Base-by-base conservation (phyloP, 2,113 vertebrate genomes). In the Aegotheles bennettii region DNA sequence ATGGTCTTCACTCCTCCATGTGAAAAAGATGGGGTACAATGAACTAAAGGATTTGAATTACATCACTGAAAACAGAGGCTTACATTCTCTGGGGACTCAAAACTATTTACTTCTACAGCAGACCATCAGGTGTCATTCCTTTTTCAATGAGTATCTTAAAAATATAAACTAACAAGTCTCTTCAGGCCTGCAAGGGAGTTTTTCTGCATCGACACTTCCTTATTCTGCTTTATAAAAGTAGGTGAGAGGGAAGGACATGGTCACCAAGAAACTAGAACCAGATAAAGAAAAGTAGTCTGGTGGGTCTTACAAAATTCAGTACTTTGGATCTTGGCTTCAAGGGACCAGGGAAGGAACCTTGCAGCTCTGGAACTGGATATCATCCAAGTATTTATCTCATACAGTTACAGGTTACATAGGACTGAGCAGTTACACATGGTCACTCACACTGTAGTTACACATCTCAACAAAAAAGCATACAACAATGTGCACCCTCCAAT, bases 91-190 rank as follows among this genome's bases (percentile, higher is more conserved):
- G 45, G 29, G 7, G 21, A 43, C 60, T 88, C 26, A 35, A 9
- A 91, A 38, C 29, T 40, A 38, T 78, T 78, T 69, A 48, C 13
- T 64, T 74, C 50, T 15, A 21, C 7, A 31, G n/a, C 10, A 81
- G 31, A 80, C 16, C 71, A 42, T 10, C 14, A 42, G 25, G 36
- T 33, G 26, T 29, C 4, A 0, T 40, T 57, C 16, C 23, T 75
- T 70, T 87, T 77, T 42, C 42, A 70, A 2, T 7, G 1, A 76
- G 28, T 11, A 51, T 47, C 31, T 87, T 87, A 9, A 21, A 29
- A 47, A 63, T 35, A 57, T 36, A 33, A 40, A 38, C 12, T 15
- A 19, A 56, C 0, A 0, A 71, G n/a, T 2, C 35, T 90, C 79
- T 76, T 54, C 57, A 76, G 36, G 19, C 53, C 67, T 95, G 25